phyloP scores from a whole-genome alignment of 2,888 invertebrate genomes.

The Cryptosula pallasiana region DNA sequence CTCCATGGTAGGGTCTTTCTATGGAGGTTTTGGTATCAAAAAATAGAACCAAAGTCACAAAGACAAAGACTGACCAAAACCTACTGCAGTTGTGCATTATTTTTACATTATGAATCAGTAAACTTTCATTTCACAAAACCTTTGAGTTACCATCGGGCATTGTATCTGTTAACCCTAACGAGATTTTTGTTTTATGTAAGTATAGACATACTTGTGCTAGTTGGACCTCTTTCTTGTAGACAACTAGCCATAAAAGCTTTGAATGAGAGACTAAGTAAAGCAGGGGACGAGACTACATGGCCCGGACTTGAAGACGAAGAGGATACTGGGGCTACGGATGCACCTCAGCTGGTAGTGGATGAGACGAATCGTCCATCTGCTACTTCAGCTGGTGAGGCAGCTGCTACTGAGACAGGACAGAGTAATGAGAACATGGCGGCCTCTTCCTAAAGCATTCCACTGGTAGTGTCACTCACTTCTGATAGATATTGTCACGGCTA shows the following conservation, averaged over 20 bases:
- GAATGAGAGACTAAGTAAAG: conserved; percentile 69
- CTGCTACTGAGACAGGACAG: neutral
- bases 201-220: neutral
- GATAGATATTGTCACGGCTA: too few relatives aligned
- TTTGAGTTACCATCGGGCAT: neutral
- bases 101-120: neutral
- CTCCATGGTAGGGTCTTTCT: too few relatives aligned
- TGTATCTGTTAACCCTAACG: too few relatives aligned
- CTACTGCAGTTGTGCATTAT: too few relatives aligned
- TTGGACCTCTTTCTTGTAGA: conserved; percentile 58
- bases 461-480: too few relatives aligned
- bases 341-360: neutral
- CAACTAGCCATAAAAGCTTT: conserved; percentile 92
- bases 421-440: neutral
- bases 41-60: too few relatives aligned
- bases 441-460: neutral
- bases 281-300: conserved; percentile 39
- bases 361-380: neutral
- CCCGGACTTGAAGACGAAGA: conserved; percentile 45
- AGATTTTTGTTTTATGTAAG: neutral
- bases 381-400: neutral
- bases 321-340: neutral
- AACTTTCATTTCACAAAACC: neutral
- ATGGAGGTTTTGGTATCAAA: too few relatives aligned
- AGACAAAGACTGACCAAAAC: too few relatives aligned